Base-by-base conservation (phyloP, 1,140 invertebrate species). In the Lutraria rhynchaena region DNA sequence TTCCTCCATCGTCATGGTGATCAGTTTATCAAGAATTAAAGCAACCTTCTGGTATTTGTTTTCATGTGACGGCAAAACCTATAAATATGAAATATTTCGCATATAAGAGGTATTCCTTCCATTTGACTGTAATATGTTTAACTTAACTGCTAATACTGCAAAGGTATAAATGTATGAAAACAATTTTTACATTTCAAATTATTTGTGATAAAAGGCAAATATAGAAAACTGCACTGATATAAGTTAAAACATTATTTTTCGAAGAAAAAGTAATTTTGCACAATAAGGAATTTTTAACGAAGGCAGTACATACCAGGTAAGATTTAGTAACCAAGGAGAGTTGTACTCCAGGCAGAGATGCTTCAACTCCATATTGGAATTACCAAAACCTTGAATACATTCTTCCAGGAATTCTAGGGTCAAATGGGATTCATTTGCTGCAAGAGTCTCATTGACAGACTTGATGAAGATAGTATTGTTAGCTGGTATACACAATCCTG, bases 391-490 rank as follows among this genome's bases (percentile, higher is more conserved):
- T 93, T 99, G 96, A 87, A 99, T 99, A 88, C 98, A 99, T 92
- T 99, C 98, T 89, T 99, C 98, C 0, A 99, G 93, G 92, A 99
- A 99, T 91, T 99, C 98, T 1, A 99, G 92, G 0, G 98, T 99
- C 7, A 99, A 93, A 93, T 99, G 97, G 0, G 98, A 97, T 90
- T 99, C 98, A 90, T 99, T 99, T 17, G 87, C 87, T 0, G 98
- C 98, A 51, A 99, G 90, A 87, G 98, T 99, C 92, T 99, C 98
- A 89, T 97, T 99, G 1, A 99, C 95, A 1, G 97, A 97, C 93
- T 99, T 99, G 83, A 99, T 99, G 89, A 99, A 99, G 73, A 99
- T 98, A 0, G 98, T 99, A 89, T 99, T 99, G 90, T 99, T 99
- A 1, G 98, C 98, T 37, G 98, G 98, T 91, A 99, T 99, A 90